These are phyloP conservation scores for Drosophila vallismaia DNA, from an alignment of 2,888 invertebrate genomes.

Conservation along the genomic window DNA sequence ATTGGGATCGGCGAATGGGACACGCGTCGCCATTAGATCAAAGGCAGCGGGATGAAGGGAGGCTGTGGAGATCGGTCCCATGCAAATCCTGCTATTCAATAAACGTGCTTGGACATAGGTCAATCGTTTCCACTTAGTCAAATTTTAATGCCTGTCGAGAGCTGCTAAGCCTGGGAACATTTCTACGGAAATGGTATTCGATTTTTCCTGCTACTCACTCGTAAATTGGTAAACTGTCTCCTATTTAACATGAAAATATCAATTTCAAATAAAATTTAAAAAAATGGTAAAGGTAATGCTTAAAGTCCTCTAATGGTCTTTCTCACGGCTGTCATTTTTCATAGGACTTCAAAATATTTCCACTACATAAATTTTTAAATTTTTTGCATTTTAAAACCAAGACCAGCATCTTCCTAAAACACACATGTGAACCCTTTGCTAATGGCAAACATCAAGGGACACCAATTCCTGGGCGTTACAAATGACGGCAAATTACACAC, in stretches of 20 bases:
- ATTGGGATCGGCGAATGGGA: constrained; percentile 66
- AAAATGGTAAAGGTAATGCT: neutral
- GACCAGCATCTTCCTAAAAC: constrained; percentile 4
- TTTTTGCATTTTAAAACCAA: neutral
- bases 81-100: constrained; percentile 65
- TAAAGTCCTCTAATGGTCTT: constrained; percentile 10
- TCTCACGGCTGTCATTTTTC: constrained; percentile 54
- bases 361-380: constrained; percentile 62
- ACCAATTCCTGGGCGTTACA: constrained; percentile 57
- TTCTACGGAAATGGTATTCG: neutral
- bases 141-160: constrained; percentile 39
- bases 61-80: constrained; percentile 27
- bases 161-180: constrained; percentile 56
- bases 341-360: constrained; percentile 55
- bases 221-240: neutral
- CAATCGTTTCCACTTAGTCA: constrained; percentile 73
- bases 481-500: constrained; percentile 70
- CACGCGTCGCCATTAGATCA: constrained; percentile 60
- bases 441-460: constrained; percentile 50
- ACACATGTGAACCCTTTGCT: constrained; percentile 31
- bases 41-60: constrained; percentile 17
- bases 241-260: neutral
- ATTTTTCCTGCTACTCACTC: constrained; percentile 12
- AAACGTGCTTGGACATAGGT: constrained; percentile 72
- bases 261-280: neutral